Percentiles rank a stretch among this genome's conserved stretches.
Evolutionary conservation across 2,888 invertebrate species (phyloP).

Genomic region (Catocala fraxini): DNA sequence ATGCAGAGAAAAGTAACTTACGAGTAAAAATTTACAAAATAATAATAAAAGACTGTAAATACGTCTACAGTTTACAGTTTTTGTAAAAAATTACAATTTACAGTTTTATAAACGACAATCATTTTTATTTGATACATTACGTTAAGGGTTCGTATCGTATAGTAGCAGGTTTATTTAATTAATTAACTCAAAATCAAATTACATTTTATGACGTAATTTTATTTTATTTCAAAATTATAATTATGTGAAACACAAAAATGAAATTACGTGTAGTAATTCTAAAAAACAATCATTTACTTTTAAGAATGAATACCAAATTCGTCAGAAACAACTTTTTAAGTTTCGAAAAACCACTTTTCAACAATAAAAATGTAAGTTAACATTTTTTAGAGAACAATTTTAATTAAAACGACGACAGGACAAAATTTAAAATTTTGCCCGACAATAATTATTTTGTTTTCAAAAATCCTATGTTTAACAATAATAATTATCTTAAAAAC

Average conservation of each 20-base stretch:
- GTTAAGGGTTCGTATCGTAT: conserved; percentile 44
- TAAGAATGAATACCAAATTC: conserved; percentile 29
- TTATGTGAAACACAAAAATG: conserved; percentile 9
- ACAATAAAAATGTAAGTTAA: conserved; percentile 47
- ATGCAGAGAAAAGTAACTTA: conserved; percentile 62
- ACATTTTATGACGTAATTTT: conserved; percentile 13
- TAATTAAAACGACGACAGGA: conserved; percentile 50
- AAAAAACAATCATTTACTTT: conserved; percentile 7
- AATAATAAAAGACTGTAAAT: conserved; percentile 50
- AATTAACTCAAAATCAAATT: conserved; percentile 23
- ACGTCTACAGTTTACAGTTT: conserved; percentile 37
- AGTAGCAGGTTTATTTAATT: conserved; percentile 25
- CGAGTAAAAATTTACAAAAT: conserved; percentile 55
- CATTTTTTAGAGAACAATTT: conserved; percentile 50
- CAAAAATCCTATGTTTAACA: conserved; percentile 58
- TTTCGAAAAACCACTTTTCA: conserved; percentile 43
- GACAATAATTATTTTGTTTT: conserved; percentile 42
- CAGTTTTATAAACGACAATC: conserved; percentile 46
- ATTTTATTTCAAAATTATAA: conserved; percentile 11
- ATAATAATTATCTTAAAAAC: conserved; percentile 64
- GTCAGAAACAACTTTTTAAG: conserved; percentile 53
- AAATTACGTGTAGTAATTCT: conserved; percentile 17
- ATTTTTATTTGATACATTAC: conserved; percentile 48
- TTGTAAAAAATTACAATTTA: conserved; percentile 47
- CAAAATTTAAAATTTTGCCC: conserved; percentile 51